Evolutionary conservation across 2,888 invertebrate genomes (phyloP), one percentile per base, ranked within the genome.

Genomic region (Cenopis cana): DNA sequence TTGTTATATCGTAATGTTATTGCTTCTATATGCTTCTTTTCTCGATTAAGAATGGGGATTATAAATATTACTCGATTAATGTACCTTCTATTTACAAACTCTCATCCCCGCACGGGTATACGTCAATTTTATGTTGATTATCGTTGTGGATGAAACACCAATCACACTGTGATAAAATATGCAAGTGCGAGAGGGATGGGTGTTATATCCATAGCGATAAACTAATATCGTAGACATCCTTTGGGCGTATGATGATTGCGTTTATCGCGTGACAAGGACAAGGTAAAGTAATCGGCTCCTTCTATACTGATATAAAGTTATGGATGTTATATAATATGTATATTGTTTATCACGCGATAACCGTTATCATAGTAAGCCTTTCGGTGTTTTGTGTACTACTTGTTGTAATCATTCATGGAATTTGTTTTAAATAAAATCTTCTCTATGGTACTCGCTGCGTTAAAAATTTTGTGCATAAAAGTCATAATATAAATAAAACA

Each of bases 401-500:
- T 49, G 20, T 11, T 52, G 52, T 36, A 60, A 14, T 52, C 24
- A 41, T 54, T 2, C 10, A 60, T 24, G 54, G 18, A 54, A 38
- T 52, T 11, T 24, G 50, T 65, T 69, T 69, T 41, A 65, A 52
- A 65, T 65, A 65, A 64, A 69, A 65, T 69, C 57, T 52, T 20
- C 36, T 17, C 17, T 0, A 11, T 41, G 41, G 11, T 56, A n/a
- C 33, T 36, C 4, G 18, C 18, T 61, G 61, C 36, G 36, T 50
- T 36, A 18, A 8, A 33, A 20, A 62, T 50, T 18, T 50, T 14
- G 14, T 52, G 36, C 36, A 50, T 20, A 60, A n/a, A 20, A 38
- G n/a, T 33, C 11, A 49, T 17, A 33, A 9, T 24, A 33, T 17
- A 17, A 2, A 50, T 12, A 14, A 17, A 10, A 2, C 10, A 10